These are phyloP conservation scores for Chloropsis cyanopogon DNA, from an alignment of 2,113 vertebrate genomes.

Conservation along the genomic window DNA sequence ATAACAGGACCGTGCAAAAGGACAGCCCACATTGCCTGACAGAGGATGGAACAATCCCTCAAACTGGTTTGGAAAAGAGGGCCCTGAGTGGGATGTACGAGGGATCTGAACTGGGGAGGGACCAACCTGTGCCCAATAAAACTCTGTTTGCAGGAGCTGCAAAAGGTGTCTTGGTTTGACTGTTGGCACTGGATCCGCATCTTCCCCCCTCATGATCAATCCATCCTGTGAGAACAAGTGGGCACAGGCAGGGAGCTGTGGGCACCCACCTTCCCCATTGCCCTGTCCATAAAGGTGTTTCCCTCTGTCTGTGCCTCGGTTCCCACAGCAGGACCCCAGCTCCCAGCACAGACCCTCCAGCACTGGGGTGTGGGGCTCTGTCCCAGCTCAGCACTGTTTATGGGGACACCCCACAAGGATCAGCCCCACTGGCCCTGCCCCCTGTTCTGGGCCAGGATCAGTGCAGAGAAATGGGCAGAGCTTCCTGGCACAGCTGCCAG, in stretches of 20 bases:
- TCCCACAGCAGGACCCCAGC: not conserved
- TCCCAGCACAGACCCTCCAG: not conserved
- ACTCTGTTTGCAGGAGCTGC: not conserved
- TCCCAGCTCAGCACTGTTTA: accelerated
- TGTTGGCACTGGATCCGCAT: not conserved
- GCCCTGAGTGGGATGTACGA: not conserved
- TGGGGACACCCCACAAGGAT: not conserved
- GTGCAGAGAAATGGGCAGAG: not conserved
- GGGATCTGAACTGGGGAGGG: not conserved
- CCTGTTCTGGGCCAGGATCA: not conserved
- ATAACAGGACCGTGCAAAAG: accelerated
- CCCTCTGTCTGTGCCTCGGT: not conserved
- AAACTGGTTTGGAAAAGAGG: not conserved
- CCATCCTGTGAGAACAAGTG: accelerated
- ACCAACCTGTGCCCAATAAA: not conserved
- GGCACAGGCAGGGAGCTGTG: not conserved
- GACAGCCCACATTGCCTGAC: not conserved
- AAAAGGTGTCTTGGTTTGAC: not conserved
- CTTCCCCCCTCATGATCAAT: not conserved
- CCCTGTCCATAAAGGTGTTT: not conserved
- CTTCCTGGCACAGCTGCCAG: not conserved
- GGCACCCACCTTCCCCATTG: not conserved
- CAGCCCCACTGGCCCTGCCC: not conserved
- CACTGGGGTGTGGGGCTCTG: not conserved
- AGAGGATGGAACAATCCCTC: not conserved